A percentile compares a stretch with the other conserved stretches of the same genome.
These are phyloP conservation scores for Holacanthella duospinosa DNA, from an alignment of 2,888 invertebrate species.

Conservation along the genomic window DNA sequence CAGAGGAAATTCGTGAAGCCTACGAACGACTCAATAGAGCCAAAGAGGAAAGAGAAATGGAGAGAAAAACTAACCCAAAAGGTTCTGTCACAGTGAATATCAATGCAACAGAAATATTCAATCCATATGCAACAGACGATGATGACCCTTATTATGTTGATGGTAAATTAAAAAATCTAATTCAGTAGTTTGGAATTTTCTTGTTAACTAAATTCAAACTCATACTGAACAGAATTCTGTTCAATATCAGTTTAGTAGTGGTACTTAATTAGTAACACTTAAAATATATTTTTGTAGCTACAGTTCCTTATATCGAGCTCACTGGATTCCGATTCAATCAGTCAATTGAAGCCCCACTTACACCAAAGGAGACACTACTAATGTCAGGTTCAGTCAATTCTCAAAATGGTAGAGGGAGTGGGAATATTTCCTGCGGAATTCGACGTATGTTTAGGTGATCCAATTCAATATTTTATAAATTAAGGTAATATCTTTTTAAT, in stretches of 20 bases:
- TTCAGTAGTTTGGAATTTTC: background rate
- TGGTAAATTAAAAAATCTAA: slow-evolving; percentile 11
- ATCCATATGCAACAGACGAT: slow-evolving; percentile 59
- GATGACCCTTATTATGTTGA: slow-evolving; percentile 37
- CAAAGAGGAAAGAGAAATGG: slow-evolving; percentile 72
- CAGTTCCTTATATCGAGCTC: slow-evolving; percentile 64
- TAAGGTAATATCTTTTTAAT: background rate
- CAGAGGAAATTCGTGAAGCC: slow-evolving; percentile 91
- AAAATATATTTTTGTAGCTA: too few species aligned
- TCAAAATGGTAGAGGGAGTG: slow-evolving; percentile 70
- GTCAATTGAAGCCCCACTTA: slow-evolving; percentile 85
- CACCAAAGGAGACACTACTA: slow-evolving; percentile 69
- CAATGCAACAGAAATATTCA: slow-evolving; percentile 88
- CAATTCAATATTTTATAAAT: background rate
- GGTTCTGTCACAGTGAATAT: slow-evolving; percentile 76
- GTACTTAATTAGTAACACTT: too few species aligned
- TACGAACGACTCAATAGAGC: slow-evolving; percentile 70
- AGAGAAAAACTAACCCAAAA: slow-evolving; percentile 83
- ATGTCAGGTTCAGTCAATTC: slow-evolving; percentile 71
- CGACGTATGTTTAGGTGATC: slow-evolving; percentile 23
- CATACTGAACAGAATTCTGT: too few species aligned
- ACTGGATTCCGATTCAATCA: slow-evolving; percentile 88
- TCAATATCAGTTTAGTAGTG: too few species aligned
- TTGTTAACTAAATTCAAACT: background rate
- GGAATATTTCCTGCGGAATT: slow-evolving; percentile 29